Evolutionary conservation across 2,888 invertebrate genomes (phyloP), one percentile per base, ranked within the genome.

Genomic region (Polydrusus pterygomalis): DNA sequence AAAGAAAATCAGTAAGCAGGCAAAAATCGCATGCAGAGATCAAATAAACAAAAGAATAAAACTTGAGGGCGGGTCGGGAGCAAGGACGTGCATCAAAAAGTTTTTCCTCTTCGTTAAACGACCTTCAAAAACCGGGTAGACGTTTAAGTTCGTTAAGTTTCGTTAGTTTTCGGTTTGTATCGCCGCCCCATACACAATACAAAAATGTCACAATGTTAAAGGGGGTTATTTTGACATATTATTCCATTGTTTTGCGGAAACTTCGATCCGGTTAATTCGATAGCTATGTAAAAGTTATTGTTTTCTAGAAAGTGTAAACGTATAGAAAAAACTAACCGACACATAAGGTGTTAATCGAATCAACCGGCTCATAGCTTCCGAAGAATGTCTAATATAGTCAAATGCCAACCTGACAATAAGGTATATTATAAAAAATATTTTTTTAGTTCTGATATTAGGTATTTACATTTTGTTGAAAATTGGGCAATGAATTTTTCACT

Each of bases 131-230:
- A 89, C 89, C 89, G 89, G 88, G 49, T 90, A 90, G 89, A 89
- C 90, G 90, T 90, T 88, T 85, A 81, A 80, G 80, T 89, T 89
- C 86, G 86, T 87, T 87, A 88, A 87, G 77, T 83, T 80, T 77
- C 71, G 84, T 86, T 90, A 91, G 92, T 92, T 93, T 77, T 62
- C 65, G 63, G 34, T 74, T 63, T 71, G 49, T 64, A 67, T 72
- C 93, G 93, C 91, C 91, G 93, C 93, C 94, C 94, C 94, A 93
- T 93, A 93, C 94, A 94, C 93, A 94, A 92, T 92, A 90, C 89
- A 94, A 94, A 93, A 93, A 92, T 94, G 94, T 93, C 94, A 94
- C 93, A 93, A 92, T 91, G 92, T 89, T 88, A 88, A 70, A 70
- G 75, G 70, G 64, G 65, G 49, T 58, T 11, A 7, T 5, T 25